Base-by-base conservation (phyloP, 2,888 invertebrate genomes). In the Zygothrica quintamaculata region DNA sequence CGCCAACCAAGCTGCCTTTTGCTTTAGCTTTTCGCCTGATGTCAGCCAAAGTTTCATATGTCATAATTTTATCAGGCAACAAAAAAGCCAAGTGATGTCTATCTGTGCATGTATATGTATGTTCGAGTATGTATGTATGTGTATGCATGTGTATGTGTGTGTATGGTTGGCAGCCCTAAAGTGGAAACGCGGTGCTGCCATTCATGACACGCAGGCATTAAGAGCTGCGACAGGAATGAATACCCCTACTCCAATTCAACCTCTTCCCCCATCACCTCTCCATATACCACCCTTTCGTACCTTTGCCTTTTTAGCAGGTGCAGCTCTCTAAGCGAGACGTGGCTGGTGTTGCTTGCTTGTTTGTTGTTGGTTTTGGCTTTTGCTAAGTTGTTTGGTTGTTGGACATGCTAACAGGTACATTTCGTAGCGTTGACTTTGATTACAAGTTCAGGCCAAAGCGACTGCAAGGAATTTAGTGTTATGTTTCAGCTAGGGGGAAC, bases 121-220 rank as follows among this genome's bases (percentile, higher is more conserved):
- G n/a, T 29, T 39, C 37, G 47, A 40, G n/a, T 46, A 44, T 42
- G 40, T 33, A 34, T 31, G 31, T 33, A 33, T 36, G 26, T 15
- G 18, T 33, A 36, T 57, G 37, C 52, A 26, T 65, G 55, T 44
- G 50, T 36, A 22, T 36, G 43, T 47, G 48, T 52, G 31, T 33
- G 26, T 64, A 40, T 44, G 57, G 44, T 47, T 65, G 66, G 61
- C 62, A 70, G 70, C 66, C 79, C 76, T 69, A 85, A 82, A 87
- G 82, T 82, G 82, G 88, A 74, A 85, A 76, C 67, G 76, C 65
- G 73, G 75, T 81, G 81, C 86, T 79, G 87, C 88, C 77, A 82
- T 87, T 87, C 88, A 82, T 86, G 82, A 82, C 84, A 87, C 86
- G 84, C 84, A 78, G 82, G 84, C 88, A 82, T 85, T 87, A 87